A percentile compares a stretch with the other conserved stretches of the same genome.
phyloP scores from a whole-genome alignment of 2,113 vertebrate species.

The Isurus oxyrinchus region DNA sequence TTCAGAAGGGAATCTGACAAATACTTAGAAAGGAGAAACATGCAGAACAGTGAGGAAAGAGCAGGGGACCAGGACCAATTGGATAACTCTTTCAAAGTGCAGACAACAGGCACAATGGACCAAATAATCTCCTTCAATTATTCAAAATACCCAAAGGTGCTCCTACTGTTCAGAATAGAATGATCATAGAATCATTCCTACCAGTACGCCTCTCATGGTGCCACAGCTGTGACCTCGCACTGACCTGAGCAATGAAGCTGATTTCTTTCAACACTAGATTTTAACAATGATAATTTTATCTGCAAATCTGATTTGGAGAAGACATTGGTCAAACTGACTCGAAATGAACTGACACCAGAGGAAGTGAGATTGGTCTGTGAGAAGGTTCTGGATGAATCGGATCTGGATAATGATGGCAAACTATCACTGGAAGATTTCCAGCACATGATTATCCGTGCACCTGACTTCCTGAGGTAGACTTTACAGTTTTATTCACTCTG shows the following conservation, averaged over 20 bases:
- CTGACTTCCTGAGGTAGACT: conserved; percentile 88
- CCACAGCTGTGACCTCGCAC: no score
- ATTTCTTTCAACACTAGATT: conserved; percentile 60
- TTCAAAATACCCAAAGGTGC: not conserved
- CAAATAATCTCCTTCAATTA: not conserved
- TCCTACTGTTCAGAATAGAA: not conserved
- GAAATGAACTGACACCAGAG: conserved; percentile 78
- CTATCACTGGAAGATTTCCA: conserved; percentile 91
- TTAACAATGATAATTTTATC: conserved; percentile 89
- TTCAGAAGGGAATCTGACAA: not conserved
- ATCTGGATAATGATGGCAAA: conserved; percentile 82
- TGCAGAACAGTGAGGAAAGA: not conserved
- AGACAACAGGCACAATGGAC: no score
- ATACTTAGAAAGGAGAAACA: not conserved
- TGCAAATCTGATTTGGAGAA: conserved; percentile 86
- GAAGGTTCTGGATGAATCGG: conserved; percentile 88
- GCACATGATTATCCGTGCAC: conserved; percentile 83
- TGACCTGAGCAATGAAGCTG: not conserved
- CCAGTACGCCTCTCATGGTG: not conserved
- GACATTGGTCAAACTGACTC: conserved; percentile 80
- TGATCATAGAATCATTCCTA: not conserved
- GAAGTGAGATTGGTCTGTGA: conserved; percentile 85
- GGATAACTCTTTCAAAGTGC: no score
- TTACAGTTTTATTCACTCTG: not conserved
- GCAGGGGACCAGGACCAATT: not conserved